A percentile compares a stretch with the other conserved stretches of the same genome.
Evolutionary conservation across 2,113 vertebrate genomes (phyloP).

Genomic region (Mus musculus): DNA sequence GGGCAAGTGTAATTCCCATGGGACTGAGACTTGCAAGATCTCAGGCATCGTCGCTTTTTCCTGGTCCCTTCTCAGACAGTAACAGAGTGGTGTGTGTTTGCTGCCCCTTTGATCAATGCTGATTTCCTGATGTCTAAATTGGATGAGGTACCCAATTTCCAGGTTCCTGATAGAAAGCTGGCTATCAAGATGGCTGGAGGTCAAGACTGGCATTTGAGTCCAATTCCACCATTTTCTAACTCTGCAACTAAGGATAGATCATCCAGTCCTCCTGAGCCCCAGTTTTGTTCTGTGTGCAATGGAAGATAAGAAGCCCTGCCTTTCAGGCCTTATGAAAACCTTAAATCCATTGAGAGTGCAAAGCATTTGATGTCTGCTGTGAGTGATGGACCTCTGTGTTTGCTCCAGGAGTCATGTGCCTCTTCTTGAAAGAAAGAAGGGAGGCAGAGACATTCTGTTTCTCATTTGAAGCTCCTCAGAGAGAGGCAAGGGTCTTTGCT

Average conservation of each 20-base stretch:
- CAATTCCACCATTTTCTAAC: neutral
- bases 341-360: neutral
- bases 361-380: neutral
- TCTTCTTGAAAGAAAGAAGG: neutral
- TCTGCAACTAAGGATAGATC: neutral
- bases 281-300: neutral
- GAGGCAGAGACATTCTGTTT: neutral
- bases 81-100: neutral
- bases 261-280: neutral
- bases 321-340: neutral
- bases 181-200: neutral
- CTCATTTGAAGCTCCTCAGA: neutral
- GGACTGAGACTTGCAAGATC: neutral
- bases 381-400: neutral
- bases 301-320: neutral
- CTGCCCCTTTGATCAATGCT: neutral
- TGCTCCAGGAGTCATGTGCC: neutral
- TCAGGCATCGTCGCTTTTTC: fast-evolving
- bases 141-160: neutral
- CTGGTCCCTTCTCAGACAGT: neutral
- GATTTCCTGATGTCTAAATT: neutral
- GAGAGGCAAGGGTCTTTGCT: neutral
- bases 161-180: constrained; percentile 27
- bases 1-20: neutral
- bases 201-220: neutral